phyloP scores from a whole-genome alignment of 2,888 invertebrate species.

The Drosophila suboccidentalis region DNA sequence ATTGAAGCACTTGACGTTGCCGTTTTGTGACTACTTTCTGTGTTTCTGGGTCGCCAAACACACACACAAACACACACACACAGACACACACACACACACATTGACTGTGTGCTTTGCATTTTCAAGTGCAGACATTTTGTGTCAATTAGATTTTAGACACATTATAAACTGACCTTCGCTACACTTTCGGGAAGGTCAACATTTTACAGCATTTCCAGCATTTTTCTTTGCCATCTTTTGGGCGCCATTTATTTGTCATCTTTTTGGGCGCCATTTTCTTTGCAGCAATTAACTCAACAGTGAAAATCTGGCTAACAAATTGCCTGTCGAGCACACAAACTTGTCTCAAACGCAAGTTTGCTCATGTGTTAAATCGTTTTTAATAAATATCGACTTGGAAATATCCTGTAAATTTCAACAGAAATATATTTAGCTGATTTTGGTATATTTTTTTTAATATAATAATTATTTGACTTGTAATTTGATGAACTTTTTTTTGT shows the following conservation, averaged over 20 bases:
- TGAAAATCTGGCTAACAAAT: constrained; percentile 32
- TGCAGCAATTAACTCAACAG: constrained; percentile 25
- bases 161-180: constrained; percentile 54
- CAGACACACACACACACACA: constrained; percentile 12
- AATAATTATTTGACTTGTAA: neutral
- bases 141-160: constrained; percentile 64
- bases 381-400: neutral
- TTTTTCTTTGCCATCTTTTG: constrained; percentile 3
- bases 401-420: neutral
- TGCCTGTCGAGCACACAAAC: constrained; percentile 18
- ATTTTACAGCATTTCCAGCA: neutral
- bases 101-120: constrained; percentile 32
- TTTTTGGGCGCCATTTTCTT: neutral
- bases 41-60: constrained; percentile 71
- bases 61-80: constrained; percentile 17
- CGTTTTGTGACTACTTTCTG: constrained; percentile 43
- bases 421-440: neutral
- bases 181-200: constrained; percentile 38
- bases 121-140: constrained; percentile 73
- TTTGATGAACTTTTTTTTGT: neutral
- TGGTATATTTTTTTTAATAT: neutral
- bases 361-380: neutral
- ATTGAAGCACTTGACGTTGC: constrained; percentile 67
- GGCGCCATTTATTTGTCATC: constrained; percentile 5
- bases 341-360: neutral